Percentiles rank a stretch among this genome's conserved stretches.
Conservation (phyloP, 2,113 vertebrate genomes). For the Toxostoma redivivum region DNA sequence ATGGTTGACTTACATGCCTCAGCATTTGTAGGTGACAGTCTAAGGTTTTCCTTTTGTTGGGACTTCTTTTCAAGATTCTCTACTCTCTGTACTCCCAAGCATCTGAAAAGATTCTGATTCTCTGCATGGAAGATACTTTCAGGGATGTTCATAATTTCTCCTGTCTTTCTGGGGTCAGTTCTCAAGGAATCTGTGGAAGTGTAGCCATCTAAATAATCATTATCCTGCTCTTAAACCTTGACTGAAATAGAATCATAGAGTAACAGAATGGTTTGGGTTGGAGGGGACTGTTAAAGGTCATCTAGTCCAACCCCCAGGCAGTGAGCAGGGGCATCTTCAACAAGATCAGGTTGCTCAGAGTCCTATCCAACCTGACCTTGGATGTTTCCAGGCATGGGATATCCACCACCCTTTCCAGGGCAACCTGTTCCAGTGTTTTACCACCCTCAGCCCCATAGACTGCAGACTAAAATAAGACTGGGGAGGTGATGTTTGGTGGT, state of each 20-base stretch:
- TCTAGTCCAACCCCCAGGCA: not conserved
- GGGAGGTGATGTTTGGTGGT: not conserved
- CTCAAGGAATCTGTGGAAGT: not conserved
- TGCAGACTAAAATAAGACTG: not conserved
- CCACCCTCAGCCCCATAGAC: not conserved
- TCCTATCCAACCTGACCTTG: not conserved
- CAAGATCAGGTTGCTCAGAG: not conserved
- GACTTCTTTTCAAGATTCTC: not conserved
- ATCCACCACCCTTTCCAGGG: not conserved
- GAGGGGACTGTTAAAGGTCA: not conserved
- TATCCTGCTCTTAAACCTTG: not conserved
- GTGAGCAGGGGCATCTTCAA: not conserved
- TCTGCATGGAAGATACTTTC: not conserved
- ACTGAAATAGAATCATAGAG: not conserved
- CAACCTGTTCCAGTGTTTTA: not conserved
- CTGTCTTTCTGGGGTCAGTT: not conserved
- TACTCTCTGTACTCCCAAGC: not conserved
- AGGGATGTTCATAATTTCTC: not conserved
- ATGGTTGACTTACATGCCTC: not conserved
- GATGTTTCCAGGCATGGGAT: not conserved
- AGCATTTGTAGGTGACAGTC: not conserved
- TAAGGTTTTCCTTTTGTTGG: not conserved
- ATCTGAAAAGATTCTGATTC: not conserved
- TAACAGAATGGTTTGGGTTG: not conserved
- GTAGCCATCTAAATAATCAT: not conserved